Evolutionary conservation across 2,797 vertebrate genomes (phyloP).

Genomic region (Galagoides demidoff): DNA sequence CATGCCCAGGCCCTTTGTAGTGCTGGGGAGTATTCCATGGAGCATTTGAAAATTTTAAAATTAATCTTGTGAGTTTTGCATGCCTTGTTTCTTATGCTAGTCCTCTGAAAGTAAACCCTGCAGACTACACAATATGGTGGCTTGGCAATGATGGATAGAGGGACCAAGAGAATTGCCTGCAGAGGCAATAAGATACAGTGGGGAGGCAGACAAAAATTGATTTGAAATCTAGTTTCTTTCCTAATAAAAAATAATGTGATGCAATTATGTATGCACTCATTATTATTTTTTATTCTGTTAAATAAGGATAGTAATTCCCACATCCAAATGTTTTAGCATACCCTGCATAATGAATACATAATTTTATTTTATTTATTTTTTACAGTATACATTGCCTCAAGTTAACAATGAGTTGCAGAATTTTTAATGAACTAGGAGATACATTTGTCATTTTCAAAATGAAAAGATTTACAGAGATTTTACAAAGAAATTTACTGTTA

Average conservation of each 20-base stretch:
- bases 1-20: neutral
- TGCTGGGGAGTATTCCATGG: neutral
- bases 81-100: neutral
- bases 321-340: neutral
- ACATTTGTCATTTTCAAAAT: conserved; percentile 4
- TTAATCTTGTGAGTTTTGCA: neutral
- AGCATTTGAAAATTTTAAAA: neutral
- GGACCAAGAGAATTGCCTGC: neutral
- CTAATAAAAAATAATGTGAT: conserved; percentile 36
- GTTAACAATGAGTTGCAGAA: conserved; percentile 22
- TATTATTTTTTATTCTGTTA: neutral
- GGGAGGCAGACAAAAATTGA: neutral
- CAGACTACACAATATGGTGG: neutral
- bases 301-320: neutral
- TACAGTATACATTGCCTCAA: neutral
- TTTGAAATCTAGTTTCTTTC: conserved; percentile 21
- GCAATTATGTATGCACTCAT: neutral
- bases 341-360: neutral
- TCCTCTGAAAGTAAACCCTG: neutral
- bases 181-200: neutral
- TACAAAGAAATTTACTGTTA: neutral
- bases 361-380: neutral
- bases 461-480: conserved; percentile 5
- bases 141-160: neutral
- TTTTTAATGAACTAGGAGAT: neutral